Base-by-base conservation (phyloP, 2,113 vertebrate genomes). In the Pao palembangensis region DNA sequence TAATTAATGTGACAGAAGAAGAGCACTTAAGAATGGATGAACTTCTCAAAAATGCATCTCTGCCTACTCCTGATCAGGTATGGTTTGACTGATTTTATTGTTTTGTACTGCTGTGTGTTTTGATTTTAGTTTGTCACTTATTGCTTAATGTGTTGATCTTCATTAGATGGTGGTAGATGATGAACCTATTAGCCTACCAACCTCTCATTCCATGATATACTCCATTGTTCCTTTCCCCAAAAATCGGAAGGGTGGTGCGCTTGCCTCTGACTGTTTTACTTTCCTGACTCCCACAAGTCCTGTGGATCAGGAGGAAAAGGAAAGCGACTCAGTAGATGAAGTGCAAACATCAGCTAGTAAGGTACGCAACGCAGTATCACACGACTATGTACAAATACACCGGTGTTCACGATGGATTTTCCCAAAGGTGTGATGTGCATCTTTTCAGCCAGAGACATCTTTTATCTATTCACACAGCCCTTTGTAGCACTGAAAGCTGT, bases 131-230 rank as follows among this genome's bases (percentile, higher is more conserved):
- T 18, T 28, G 7, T 60, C 3, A 34, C 31, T 12, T 56, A n/a
- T 19, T 65, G 3, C 69, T 58, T 4, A 28, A 28, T 16, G 2
- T 2, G 15, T 47, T 3, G 3, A 13, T n/a, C 44, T n/a, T 47
- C 54, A 34, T 43, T 72, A 99, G 95, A 80, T 96, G 67, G 82
- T 95, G 64, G 66, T 98, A 55, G 94, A 92, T 0, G 71, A 94
- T 66, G 93, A 92, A 34, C 84, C 88, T 1, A 81, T 71, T 0
- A 90, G 91, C 15, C 92, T 91, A 17, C 91, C 90, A 10, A 86
- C 93, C 51, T 92, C 88, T 2, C 85, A 90, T 17, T 61, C 93
- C 0, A n/a, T 69, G 55, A 77, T 87, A 5, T 92, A 94, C 73
- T 94, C 93, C 0, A 41, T 94, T 12, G 71, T 96, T 60, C 51